Evolutionary conservation across 1,140 invertebrate genomes (phyloP).

Genomic region (Neoseiulus cucumeris): DNA sequence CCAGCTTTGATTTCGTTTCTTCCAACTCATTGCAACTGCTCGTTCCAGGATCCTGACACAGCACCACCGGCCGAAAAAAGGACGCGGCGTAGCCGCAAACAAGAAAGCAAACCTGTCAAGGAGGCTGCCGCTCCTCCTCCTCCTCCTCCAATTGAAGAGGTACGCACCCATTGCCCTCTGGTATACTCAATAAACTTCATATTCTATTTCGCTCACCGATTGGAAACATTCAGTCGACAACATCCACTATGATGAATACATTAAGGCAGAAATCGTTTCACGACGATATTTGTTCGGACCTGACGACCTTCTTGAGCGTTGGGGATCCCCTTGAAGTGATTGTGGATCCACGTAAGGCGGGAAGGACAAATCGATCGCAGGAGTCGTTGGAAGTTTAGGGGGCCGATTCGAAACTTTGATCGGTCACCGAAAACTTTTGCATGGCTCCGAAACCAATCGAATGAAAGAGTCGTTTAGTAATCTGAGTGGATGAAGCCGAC

Average conservation of each 20-base stretch:
- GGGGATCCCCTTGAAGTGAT: not conserved
- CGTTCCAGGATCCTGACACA: not conserved
- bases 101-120: not conserved
- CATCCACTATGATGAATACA: no score
- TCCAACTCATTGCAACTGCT: no score
- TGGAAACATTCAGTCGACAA: no score
- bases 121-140: not conserved
- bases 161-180: no score
- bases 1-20: no score
- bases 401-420: not conserved
- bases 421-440: not conserved
- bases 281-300: not conserved
- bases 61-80: not conserved
- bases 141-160: no score
- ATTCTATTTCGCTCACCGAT: no score
- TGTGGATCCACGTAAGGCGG: not conserved
- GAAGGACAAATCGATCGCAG: not conserved
- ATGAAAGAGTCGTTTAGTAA: not conserved
- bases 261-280: no score
- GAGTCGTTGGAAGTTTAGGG: not conserved
- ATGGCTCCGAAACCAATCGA: not conserved
- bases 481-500: not conserved
- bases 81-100: not conserved
- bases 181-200: no score
- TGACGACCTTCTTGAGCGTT: constrained; percentile 9